phyloP scores from a whole-genome alignment of 2,888 invertebrate genomes.

The Pasiphila rectangulata region DNA sequence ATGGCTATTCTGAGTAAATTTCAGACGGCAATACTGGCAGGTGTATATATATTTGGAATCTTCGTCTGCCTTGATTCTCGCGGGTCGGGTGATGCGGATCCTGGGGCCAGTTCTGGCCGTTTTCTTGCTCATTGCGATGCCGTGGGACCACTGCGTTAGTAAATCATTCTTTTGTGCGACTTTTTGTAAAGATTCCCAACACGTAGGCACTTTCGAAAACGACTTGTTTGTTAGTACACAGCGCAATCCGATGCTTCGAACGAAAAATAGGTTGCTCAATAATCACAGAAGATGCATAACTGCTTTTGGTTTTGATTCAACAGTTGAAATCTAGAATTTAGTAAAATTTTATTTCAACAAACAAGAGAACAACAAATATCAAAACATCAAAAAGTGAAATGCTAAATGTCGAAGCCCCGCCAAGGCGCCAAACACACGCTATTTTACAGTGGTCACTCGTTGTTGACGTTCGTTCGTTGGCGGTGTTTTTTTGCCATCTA shows the following conservation, averaged over 20 bases:
- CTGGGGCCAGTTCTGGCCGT: constrained; percentile 61
- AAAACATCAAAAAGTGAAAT: not conserved
- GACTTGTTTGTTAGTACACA: not conserved
- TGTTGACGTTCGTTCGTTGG: not conserved
- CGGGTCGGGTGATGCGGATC: constrained; percentile 63
- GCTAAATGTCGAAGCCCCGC: too few species aligned
- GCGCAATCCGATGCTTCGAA: not conserved
- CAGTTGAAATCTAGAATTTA: not conserved
- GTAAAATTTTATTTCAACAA: too few species aligned
- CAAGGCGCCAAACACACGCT: not conserved
- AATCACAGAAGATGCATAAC: too few species aligned
- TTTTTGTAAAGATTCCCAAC: constrained; percentile 33
- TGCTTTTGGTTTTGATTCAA: too few species aligned
- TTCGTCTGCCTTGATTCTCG: constrained; percentile 52
- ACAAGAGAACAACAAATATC: not conserved
- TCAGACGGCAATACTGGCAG: constrained; percentile 67
- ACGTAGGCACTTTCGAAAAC: constrained; percentile 42
- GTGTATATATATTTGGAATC: constrained; percentile 63
- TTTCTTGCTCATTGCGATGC: constrained; percentile 67
- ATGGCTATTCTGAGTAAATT: constrained; percentile 70
- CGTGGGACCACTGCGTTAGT: constrained; percentile 5
- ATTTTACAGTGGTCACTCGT: not conserved
- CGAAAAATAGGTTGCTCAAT: not conserved
- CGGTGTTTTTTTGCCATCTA: not conserved
- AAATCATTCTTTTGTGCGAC: constrained; percentile 24